Evolutionary conservation across 30 jellyfish, hydroid and myxozoan species (phyloP).

Genomic region (Phacellophora camtschatica): DNA sequence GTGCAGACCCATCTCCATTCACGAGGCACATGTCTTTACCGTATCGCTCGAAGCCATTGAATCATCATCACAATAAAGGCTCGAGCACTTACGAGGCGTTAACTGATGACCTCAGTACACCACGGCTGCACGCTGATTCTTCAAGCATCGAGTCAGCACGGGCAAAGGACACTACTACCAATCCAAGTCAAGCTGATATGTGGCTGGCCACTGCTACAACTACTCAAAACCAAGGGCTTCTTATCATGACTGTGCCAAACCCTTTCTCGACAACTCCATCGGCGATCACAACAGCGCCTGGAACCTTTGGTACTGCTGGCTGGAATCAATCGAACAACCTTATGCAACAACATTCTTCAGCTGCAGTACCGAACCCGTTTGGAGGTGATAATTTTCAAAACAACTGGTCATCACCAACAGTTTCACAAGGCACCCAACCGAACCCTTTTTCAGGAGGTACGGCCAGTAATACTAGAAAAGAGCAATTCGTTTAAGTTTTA

Average conservation of each 20-base stretch:
- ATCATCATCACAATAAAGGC: conserved; percentile 56
- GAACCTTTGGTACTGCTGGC: conserved; percentile 33
- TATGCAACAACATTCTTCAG: neutral
- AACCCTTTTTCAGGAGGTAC: conserved; percentile 65
- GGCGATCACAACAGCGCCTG: conserved; percentile 47
- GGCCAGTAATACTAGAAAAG: conserved; percentile 30
- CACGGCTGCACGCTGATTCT: conserved; percentile 81
- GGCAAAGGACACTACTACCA: neutral
- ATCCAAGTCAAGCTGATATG: conserved; percentile 60
- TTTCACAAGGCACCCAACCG: conserved; percentile 30
- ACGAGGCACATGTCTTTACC: conserved; percentile 94
- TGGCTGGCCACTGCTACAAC: conserved; percentile 60
- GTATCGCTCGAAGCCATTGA: conserved; percentile 83
- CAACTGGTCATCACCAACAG: conserved; percentile 34
- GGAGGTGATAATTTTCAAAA: conserved; percentile 34
- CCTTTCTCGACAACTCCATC: conserved; percentile 73
- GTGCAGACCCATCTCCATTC: conserved; percentile 79
- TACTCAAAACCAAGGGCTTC: conserved; percentile 26
- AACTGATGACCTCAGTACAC: conserved; percentile 86
- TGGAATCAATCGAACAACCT: conserved; percentile 22
- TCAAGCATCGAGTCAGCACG: conserved; percentile 65
- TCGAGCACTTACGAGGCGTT: conserved; percentile 93
- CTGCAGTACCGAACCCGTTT: conserved; percentile 64
- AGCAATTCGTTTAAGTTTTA: conserved; percentile 53
- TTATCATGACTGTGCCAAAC: conserved; percentile 45